A percentile compares a stretch with the other conserved stretches of the same genome.
Evolutionary conservation across 2,888 invertebrate species (phyloP).

Genomic region (Lasioglossum zephyrum): DNA sequence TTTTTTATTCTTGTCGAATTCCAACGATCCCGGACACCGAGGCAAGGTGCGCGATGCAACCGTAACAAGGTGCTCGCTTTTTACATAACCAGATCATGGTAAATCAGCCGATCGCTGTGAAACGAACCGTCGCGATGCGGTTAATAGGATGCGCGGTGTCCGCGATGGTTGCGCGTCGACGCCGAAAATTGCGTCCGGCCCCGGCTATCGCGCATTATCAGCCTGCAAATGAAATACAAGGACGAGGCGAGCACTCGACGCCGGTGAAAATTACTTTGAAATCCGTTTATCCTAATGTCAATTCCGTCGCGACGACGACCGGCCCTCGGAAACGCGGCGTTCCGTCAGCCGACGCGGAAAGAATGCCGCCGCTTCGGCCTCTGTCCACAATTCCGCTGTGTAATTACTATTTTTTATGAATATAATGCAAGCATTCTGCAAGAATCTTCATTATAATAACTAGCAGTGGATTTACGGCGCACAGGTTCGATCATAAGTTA

Average conservation of each 20-base stretch:
- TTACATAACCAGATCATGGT: conserved; percentile 28
- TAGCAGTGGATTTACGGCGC: too few relatives aligned
- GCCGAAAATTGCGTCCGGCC: conserved; percentile 56
- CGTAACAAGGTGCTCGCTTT: background rate
- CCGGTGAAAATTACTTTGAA: conserved; percentile 60
- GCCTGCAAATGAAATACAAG: conserved; percentile 41
- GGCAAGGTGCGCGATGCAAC: background rate
- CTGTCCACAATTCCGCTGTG: background rate
- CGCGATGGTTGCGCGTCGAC: conserved; percentile 41
- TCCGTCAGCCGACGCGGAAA: conserved; percentile 27
- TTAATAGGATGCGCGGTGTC: conserved; percentile 33
- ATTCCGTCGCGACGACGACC: conserved; percentile 32
- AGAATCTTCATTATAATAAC: background rate
- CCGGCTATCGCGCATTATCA: conserved; percentile 51
- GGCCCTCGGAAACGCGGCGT: background rate
- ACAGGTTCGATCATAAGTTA: too few relatives aligned
- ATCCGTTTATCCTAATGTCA: conserved; percentile 57
- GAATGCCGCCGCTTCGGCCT: background rate
- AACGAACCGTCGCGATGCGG: conserved; percentile 31
- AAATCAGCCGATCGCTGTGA: conserved; percentile 28
- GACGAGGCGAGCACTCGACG: background rate
- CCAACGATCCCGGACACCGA: background rate
- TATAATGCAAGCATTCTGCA: background rate
- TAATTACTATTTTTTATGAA: background rate
- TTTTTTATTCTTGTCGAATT: background rate